Percentiles rank a stretch among this genome's conserved stretches.
phyloP scores from a whole-genome alignment of 64 coral and sea anemone species.

The Pocillopora damicornis region DNA sequence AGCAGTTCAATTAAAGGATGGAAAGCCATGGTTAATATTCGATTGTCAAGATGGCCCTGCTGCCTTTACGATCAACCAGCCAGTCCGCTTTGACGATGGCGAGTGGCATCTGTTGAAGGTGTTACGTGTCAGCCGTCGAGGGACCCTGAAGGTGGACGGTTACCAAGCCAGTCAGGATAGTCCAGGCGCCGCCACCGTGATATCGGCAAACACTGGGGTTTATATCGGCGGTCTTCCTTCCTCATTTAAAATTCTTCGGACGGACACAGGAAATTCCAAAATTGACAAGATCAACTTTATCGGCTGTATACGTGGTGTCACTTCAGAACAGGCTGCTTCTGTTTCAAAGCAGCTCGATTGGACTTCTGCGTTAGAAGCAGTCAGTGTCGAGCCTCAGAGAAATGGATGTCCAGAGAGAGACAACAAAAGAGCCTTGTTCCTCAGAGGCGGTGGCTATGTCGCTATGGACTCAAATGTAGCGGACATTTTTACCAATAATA shows the following conservation, averaged over 20 bases:
- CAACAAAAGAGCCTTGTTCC: conserved; percentile 34
- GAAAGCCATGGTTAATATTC: conserved; percentile 90
- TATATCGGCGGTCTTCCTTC: conserved; percentile 70
- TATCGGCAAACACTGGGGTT: conserved; percentile 48
- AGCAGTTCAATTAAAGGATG: conserved; percentile 59
- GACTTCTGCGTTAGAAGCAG: conserved; percentile 49
- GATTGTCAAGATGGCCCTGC: conserved; percentile 72
- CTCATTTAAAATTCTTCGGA: conserved; percentile 31
- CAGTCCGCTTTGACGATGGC: conserved; percentile 76
- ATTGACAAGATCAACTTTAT: conserved; percentile 37
- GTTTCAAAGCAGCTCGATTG: conserved; percentile 24
- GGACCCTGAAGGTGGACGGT: conserved; percentile 49
- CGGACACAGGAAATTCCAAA: conserved; percentile 25
- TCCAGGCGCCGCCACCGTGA: conserved; percentile 14
- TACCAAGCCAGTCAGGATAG: conserved; percentile 47
- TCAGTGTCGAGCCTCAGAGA: conserved; percentile 50
- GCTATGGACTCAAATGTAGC: not conserved
- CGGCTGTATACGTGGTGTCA: conserved; percentile 67
- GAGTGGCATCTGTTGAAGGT: conserved; percentile 62
- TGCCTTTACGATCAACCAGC: conserved; percentile 50
- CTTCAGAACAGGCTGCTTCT: conserved; percentile 10
- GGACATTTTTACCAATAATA: conserved; percentile 19
- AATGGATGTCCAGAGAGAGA: conserved; percentile 60
- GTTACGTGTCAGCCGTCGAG: not conserved
- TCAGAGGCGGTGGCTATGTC: conserved; percentile 79